phyloP scores from a whole-genome alignment of 2,797 vertebrate genomes.

The Syngnathus rostellatus region DNA sequence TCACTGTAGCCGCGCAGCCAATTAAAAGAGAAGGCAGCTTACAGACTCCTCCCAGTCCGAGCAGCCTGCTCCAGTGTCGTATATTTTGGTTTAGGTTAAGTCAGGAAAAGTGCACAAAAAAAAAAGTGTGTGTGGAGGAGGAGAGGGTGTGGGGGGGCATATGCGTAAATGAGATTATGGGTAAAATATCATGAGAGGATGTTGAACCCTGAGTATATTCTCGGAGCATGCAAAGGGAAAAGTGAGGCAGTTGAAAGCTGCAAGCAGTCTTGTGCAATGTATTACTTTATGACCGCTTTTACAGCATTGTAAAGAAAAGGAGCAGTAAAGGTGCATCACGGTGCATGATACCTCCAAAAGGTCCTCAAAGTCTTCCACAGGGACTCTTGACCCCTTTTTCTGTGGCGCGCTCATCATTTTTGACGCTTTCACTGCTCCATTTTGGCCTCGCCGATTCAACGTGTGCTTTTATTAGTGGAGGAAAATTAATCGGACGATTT shows the following conservation, averaged over 20 bases:
- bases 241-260: slow-evolving; percentile 34
- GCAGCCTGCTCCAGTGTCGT: slow-evolving; percentile 69
- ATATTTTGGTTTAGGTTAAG: slow-evolving; percentile 71
- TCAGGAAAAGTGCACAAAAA: slow-evolving; percentile 37
- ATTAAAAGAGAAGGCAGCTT: slow-evolving; percentile 82
- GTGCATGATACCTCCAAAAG: slow-evolving; percentile 37
- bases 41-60: slow-evolving; percentile 88
- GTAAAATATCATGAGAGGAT: slow-evolving; percentile 1
- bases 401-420: neutral
- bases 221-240: neutral
- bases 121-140: neutral
- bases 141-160: slow-evolving; percentile 19
- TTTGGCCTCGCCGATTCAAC: neutral
- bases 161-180: slow-evolving; percentile 19
- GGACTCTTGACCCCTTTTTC: neutral
- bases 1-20: slow-evolving; percentile 84
- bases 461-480: neutral
- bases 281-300: slow-evolving; percentile 59
- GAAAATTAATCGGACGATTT: neutral
- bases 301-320: slow-evolving; percentile 61
- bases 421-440: neutral
- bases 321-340: slow-evolving; percentile 35
- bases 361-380: slow-evolving; percentile 17
- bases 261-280: slow-evolving; percentile 50
- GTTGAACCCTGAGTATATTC: neutral